Percentiles rank a stretch among this genome's conserved stretches.
These are phyloP conservation scores for Heteropelma amictum DNA, from an alignment of 2,888 invertebrate genomes.

Conservation along the genomic window DNA sequence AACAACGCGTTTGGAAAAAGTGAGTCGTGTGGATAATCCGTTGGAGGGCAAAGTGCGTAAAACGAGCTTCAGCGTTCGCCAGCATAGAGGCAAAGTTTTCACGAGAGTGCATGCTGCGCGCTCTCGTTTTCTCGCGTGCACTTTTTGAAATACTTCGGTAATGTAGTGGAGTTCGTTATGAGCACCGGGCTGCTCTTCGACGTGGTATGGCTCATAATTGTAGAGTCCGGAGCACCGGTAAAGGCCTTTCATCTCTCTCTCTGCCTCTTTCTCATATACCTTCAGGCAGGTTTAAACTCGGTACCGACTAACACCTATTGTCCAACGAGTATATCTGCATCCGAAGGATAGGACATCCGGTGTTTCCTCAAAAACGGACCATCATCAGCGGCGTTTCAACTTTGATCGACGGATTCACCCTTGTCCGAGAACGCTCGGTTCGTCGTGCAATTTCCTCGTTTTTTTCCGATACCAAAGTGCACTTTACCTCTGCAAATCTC, in stretches of 20 bases:
- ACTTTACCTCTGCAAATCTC: not conserved
- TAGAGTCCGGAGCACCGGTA: constrained; percentile 70
- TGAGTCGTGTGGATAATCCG: not conserved
- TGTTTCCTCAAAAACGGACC: too few species aligned
- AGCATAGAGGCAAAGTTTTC: constrained; percentile 12
- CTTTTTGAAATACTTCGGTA: constrained; percentile 63
- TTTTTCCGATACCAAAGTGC: not conserved
- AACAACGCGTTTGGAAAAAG: too few species aligned
- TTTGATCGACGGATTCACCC: not conserved
- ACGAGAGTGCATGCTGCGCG: not conserved
- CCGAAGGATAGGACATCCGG: too few species aligned
- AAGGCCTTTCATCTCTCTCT: constrained; percentile 49
- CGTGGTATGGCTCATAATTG: constrained; percentile 77
- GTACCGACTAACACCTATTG: constrained; percentile 71
- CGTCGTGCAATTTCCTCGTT: not conserved
- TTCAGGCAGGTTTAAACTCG: constrained; percentile 65
- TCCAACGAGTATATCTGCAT: constrained; percentile 51
- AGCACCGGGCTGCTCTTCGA: constrained; percentile 69
- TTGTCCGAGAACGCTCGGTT: too few species aligned
- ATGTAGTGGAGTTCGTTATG: constrained; percentile 76
- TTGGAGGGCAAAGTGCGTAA: constrained; percentile 54
- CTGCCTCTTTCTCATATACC: constrained; percentile 58
- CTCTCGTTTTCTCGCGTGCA: constrained; percentile 32
- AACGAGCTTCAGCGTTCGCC: constrained; percentile 44
- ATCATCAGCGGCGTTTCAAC: not conserved